phyloP scores from a whole-genome alignment of 2,888 invertebrate species.

The Rhingia rostrata region DNA sequence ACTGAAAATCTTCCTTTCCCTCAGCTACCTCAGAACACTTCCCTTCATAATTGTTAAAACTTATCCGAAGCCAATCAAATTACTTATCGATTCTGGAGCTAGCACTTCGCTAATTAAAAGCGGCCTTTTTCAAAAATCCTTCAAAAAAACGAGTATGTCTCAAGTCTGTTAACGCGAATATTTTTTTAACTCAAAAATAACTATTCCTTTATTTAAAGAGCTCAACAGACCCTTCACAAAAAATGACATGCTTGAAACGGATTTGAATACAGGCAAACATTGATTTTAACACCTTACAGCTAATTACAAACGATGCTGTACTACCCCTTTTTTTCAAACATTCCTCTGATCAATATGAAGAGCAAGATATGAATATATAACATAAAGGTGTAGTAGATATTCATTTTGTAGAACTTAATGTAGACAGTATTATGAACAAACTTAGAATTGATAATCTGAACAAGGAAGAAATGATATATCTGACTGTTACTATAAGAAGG shows the following conservation, averaged over 20 bases:
- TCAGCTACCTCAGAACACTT: constrained; percentile 9
- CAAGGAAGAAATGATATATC: constrained; percentile 10
- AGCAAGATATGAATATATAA: neutral
- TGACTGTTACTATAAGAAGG: neutral
- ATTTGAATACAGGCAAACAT: too few species aligned
- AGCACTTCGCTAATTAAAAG: constrained; percentile 12
- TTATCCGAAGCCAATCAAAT: too few species aligned
- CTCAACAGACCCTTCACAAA: too few species aligned
- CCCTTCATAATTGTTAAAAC: constrained; percentile 11
- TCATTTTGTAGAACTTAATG: neutral
- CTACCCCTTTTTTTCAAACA: neutral
- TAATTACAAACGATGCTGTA: neutral
- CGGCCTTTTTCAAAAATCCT: neutral
- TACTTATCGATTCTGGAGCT: neutral
- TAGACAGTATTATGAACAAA: neutral
- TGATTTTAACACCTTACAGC: too few species aligned
- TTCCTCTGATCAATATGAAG: neutral
- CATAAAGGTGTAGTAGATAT: neutral
- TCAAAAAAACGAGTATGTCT: neutral
- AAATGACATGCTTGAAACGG: too few species aligned
- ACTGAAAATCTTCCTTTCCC: constrained; percentile 3
- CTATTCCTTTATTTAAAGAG: too few species aligned
- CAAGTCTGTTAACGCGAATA: neutral
- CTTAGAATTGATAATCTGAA: neutral
- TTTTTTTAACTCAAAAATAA: constrained; percentile 2